Evolutionary conservation across 1,140 invertebrate species (phyloP), one percentile per base, ranked within the genome.

Genomic region (Tetramorium parvispinum): DNA sequence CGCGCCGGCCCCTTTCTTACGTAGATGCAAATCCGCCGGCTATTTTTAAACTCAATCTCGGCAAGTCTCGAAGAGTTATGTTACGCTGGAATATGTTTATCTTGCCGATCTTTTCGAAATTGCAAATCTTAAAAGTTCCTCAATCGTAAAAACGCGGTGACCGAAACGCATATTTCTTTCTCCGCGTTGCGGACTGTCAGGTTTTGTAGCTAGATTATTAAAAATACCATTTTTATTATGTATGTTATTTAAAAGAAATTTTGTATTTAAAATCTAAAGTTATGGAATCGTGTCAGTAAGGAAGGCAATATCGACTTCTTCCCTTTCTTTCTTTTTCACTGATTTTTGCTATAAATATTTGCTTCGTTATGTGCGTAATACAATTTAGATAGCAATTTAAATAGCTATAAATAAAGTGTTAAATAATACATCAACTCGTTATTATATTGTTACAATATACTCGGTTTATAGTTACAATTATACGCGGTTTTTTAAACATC

Each of bases 361-460:
- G 37, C 3, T 16, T 40, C 46, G 27, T 63, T 53, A 27, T 18
- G 11, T 85, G 51, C 65, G 5, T 37, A 37, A 55, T 55, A 13
- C 13, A n/a, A 59, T 11, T 88, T 87, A 66, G 13, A 46, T n/a
- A n/a, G n/a, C n/a, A 77, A 87, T 59, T 49, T 32, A 32, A 32
- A 32, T 32, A 32, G 32, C 32, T 32, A 32, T 32, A 32, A 32
- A 32, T 32, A 32, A 32, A 32, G 32, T 32, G 55, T 59, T 51
- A 21, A 77, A 70, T 71, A 63, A 11, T 13, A 43, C 0, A 49
- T 61, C 21, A 46, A 51, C 3, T 65, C 68, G 37, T 71, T 63
- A 73, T 71, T 11, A 46, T 11, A 11, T 57, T 21, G 13, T 86
- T 68, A 51, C n/a, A 8, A 24, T 27, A 32, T n/a, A n/a, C n/a